Evolutionary conservation across 2,113 vertebrate species (phyloP), one percentile per base, ranked within the genome.

Genomic region (Lophius piscatorius): DNA sequence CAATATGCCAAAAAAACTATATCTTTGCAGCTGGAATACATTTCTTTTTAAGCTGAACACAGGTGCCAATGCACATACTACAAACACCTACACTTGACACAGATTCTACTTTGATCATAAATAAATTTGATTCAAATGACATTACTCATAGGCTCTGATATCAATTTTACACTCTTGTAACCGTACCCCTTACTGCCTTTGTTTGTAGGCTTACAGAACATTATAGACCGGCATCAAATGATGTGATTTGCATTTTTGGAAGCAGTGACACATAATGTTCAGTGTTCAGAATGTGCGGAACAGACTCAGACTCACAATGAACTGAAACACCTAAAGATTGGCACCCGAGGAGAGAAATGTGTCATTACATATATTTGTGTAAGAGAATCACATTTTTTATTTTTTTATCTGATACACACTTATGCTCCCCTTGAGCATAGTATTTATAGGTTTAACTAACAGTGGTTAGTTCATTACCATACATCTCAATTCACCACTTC

Each of bases 361-460:
- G 29, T 10, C 29, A 31, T 10, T 31, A 31, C 29, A 31, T 10
- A 31, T 8, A 10, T 10, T 10, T 31, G 29, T 31, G 29, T 31
- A 10, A 31, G 29, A 31, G 9, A 10, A 10, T 8, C 11, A 10
- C 9, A 31, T 49, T 40, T 46, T 36, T 45, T 51, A 45, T 36
- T 33, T 57, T 49, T 36, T 57, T 36, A n/a, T n/a, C n/a, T n/a
- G n/a, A 52, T 18, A 50, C 58, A 51, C 65, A 77, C 60, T 56
- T 41, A 21, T 21, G 24, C 67, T 66, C 76, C 74, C 78, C 69
- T n/a, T n/a, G n/a, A n/a, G n/a, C n/a, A n/a, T n/a, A n/a, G n/a
- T n/a, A n/a, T n/a, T n/a, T n/a, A n/a, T n/a, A n/a, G n/a, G n/a
- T n/a, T n/a, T n/a, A n/a, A n/a, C n/a, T n/a, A n/a, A n/a, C n/a